phyloP scores from a whole-genome alignment of 2,797 vertebrate species.

The Streptopelia turtur region DNA sequence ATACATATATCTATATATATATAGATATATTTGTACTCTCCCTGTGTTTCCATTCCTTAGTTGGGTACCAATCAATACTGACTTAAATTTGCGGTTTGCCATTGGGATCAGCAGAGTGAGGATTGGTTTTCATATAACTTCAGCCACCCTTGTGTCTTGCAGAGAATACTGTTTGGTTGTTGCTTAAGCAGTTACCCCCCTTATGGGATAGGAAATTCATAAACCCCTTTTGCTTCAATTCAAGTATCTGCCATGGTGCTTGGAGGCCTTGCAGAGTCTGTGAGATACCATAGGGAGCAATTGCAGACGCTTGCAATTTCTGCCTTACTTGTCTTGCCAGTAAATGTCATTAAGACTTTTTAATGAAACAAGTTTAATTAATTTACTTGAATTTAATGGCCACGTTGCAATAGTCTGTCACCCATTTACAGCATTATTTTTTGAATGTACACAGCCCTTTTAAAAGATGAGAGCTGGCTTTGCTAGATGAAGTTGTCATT shows the following conservation, averaged over 20 bases:
- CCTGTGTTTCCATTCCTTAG: not conserved
- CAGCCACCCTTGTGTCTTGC: not conserved
- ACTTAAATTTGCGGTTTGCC: not conserved
- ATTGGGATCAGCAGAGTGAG: not conserved
- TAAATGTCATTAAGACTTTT: slow-evolving; percentile 58
- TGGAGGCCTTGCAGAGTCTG: not conserved
- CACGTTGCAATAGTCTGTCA: slow-evolving; percentile 62
- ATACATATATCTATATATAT: too few species aligned
- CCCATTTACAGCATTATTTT: slow-evolving; percentile 44
- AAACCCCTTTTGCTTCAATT: not conserved
- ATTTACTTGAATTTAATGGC: slow-evolving; percentile 64
- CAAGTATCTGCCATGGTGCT: not conserved
- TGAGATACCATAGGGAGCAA: not conserved
- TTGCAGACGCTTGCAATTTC: slow-evolving; percentile 10
- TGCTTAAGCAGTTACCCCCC: not conserved
- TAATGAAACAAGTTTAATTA: slow-evolving; percentile 69
- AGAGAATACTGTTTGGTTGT: not conserved
- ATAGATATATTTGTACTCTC: not conserved
- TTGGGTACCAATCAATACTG: not conserved
- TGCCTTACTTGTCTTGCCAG: slow-evolving; percentile 40
- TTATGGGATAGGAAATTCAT: not conserved
- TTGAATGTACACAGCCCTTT: slow-evolving; percentile 47
- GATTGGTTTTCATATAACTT: not conserved
- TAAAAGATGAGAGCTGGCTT: slow-evolving; percentile 74
- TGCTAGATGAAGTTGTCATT: slow-evolving; percentile 82